A percentile compares a stretch with the other conserved stretches of the same genome.
phyloP scores from a whole-genome alignment of 2,113 vertebrate genomes.

The Hyperoodon ampullatus region DNA sequence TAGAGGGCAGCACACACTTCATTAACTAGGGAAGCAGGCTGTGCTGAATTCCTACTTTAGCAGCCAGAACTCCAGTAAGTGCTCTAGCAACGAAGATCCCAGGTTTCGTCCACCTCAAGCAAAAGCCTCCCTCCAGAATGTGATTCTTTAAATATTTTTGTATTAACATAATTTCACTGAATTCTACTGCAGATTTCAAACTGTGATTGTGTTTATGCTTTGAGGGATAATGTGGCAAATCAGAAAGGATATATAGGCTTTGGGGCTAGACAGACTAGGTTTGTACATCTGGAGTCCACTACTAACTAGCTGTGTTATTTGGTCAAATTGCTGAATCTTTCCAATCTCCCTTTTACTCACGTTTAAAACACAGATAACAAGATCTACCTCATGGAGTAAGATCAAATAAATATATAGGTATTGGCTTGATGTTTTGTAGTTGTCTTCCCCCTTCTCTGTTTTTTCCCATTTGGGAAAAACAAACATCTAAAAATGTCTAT shows the following conservation, averaged over 20 bases:
- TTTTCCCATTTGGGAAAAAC: background rate
- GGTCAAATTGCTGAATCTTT: background rate
- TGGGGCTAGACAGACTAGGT: background rate
- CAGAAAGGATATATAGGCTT: background rate
- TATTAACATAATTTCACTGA: background rate
- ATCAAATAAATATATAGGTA: background rate
- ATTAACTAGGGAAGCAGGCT: slow-evolving; percentile 53
- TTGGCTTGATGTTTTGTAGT: background rate
- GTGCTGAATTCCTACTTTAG: background rate
- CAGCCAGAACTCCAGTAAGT: background rate
- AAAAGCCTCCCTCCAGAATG: background rate
- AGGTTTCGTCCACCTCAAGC: background rate
- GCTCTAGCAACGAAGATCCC: background rate
- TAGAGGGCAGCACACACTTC: slow-evolving; percentile 85
- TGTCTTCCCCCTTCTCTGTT: background rate
- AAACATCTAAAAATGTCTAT: background rate
- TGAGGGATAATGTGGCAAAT: background rate
- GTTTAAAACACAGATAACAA: background rate
- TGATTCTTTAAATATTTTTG: background rate
- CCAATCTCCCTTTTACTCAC: background rate
- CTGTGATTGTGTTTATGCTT: background rate
- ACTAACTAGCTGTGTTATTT: background rate
- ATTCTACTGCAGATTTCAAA: background rate
- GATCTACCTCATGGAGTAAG: background rate
- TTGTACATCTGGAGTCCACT: background rate